Base-by-base conservation (phyloP, 1,140 invertebrate genomes). In the Microvelia longipes region DNA sequence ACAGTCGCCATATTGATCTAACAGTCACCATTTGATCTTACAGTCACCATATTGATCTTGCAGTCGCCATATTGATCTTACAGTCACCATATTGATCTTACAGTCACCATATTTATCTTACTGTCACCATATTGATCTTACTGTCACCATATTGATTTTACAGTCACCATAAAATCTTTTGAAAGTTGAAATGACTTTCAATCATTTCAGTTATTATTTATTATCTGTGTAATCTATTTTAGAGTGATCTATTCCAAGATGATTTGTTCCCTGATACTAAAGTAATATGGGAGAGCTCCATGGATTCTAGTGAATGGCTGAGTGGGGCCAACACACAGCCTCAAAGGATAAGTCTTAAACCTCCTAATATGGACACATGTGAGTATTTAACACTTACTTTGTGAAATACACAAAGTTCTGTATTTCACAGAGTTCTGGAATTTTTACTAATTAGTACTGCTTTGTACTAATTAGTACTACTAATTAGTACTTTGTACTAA, bases 201-300 rank as follows among this genome's bases (percentile, higher is more conserved):
- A n/a, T n/a, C n/a, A n/a, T n/a, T n/a, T n/a, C n/a, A n/a, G n/a
- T n/a, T n/a, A n/a, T n/a, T n/a, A n/a, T n/a, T n/a, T n/a, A n/a
- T n/a, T n/a, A n/a, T n/a, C n/a, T n/a, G n/a, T n/a, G n/a, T n/a
- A n/a, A n/a, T n/a, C 63, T 19, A 63, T 78, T 80, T 27, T 80
- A 95, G 92, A 92, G 86, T 74, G 93, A 96, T 77, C 84, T 93
- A 74, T 97, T 98, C 83, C 94, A 98, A 90, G 93, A 97, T 79
- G 94, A 98, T 82, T 80, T 98, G 25, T 97, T 95, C 78, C 94
- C 94, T 66, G 90, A 92, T 30, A 96, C 93, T 11, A 85, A 85
- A 75, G 87, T 94, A 61, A 90, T 88, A 73, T 95, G 93, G 93
- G 84, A 87, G 78, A 84, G 92, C 64, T 86, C 87, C 61, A 81